Evolutionary conservation across 2,888 invertebrate species (phyloP), one percentile per base, ranked within the genome.

Genomic region (Amphimallon solstitiale): DNA sequence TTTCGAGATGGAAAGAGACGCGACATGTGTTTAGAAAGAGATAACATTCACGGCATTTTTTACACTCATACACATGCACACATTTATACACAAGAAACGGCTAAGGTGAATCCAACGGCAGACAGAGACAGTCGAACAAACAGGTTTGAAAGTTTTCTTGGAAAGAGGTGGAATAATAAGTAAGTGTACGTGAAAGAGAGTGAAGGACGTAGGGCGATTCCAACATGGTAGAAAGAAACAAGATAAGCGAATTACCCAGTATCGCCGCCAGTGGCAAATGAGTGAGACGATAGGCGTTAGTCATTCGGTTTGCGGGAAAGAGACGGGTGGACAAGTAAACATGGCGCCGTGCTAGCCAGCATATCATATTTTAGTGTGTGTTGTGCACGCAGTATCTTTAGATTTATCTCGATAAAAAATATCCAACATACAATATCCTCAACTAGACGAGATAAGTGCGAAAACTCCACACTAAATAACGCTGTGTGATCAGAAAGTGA

Each of bases 281-380:
- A 72, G 73, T 70, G 73, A 71, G 73, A 65, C 60, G 59, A 37
- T 67, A 60, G 67, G 65, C 69, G 65, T 74, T 74, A 75, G 73
- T 75, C 76, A 75, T 68, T 72, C 71, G 72, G 70, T 72, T 67
- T 71, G 78, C 71, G 75, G 70, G 74, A 80, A 75, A 76, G 77
- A 79, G 79, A 79, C 73, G 73, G 74, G 77, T 12, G 19, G 23
- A 74, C 75, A 76, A 80, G 80, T 81, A 82, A 82, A 81, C 82
- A 82, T 82, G 82, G 82, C 82, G 82, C 80, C 81, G 79, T 77
- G 78, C 77, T 78, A 81, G 81, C 81, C 79, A 80, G 78, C 82
- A 82, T 81, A 82, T 81, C 81, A 81, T 81, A 78, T 80, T 81
- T 54, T 80, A 79, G 80, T 78, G 79, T 78, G 74, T 78, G 75